These are phyloP conservation scores for Gyps fulvus DNA, from an alignment of 2,113 vertebrate species.

Conservation along the genomic window DNA sequence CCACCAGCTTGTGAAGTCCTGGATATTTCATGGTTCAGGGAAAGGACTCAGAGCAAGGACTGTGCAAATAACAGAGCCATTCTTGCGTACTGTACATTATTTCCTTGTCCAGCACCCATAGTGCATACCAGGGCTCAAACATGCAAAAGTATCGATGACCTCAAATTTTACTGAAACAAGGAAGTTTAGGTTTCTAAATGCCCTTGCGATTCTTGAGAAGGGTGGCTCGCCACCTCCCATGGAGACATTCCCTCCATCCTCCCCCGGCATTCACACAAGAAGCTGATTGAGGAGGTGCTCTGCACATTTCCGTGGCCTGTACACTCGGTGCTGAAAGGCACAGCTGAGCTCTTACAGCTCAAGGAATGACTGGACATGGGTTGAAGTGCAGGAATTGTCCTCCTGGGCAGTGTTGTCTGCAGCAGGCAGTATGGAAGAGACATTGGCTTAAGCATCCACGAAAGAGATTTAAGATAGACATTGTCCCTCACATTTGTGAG, in stretches of 20 bases:
- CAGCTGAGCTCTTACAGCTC: not conserved
- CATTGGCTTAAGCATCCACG: not conserved
- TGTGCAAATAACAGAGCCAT: not conserved
- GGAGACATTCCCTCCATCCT: not conserved
- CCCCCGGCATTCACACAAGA: not conserved
- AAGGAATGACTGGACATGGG: not conserved
- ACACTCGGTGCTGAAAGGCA: not conserved
- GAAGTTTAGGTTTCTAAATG: not conserved
- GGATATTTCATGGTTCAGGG: not conserved
- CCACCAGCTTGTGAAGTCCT: not conserved
- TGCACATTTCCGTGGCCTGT: accelerated
- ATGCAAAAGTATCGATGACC: not conserved
- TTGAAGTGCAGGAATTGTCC: not conserved
- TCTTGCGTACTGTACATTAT: not conserved
- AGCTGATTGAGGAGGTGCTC: not conserved
- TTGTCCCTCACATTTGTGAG: not conserved
- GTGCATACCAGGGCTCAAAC: not conserved
- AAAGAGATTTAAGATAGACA: not conserved
- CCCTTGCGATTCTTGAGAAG: not conserved
- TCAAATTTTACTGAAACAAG: not conserved
- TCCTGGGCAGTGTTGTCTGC: not conserved
- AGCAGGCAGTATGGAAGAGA: not conserved
- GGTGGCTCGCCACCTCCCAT: not conserved
- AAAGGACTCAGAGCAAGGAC: not conserved
- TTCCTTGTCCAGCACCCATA: not conserved